Evolutionary conservation across 1,140 invertebrate genomes (phyloP).

Genomic region (Drosophila santomea): DNA sequence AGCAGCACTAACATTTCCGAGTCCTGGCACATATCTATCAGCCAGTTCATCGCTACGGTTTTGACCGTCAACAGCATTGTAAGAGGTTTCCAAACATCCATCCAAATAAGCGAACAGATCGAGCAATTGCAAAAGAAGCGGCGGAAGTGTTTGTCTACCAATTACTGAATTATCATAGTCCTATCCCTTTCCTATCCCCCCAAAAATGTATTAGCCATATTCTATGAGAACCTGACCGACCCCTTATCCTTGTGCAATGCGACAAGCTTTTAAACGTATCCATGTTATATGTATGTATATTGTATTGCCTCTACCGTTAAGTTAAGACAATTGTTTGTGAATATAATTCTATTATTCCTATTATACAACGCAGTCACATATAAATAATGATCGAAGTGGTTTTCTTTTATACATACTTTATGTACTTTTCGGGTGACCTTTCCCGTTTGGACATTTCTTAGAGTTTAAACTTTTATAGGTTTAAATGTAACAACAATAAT

Average conservation of each 20-base stretch:
- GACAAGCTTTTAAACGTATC: constrained; percentile 64
- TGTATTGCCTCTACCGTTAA: constrained; percentile 56
- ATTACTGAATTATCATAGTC: constrained; percentile 43
- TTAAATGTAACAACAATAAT: not conserved
- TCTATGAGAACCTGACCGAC: constrained; percentile 20
- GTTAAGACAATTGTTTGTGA: constrained; percentile 81
- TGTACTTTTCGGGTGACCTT: constrained; percentile 2
- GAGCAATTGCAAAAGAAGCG: constrained; percentile 81
- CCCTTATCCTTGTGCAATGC: constrained; percentile 65
- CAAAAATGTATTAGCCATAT: constrained; percentile 71
- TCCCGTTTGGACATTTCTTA: too few species aligned
- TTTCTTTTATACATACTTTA: not conserved
- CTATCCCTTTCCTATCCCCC: constrained; percentile 3
- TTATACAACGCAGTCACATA: constrained; percentile 53
- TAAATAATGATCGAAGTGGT: constrained; percentile 26
- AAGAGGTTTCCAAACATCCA: constrained; percentile 64
- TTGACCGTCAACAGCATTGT: constrained; percentile 73
- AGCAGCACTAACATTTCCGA: constrained; percentile 68
- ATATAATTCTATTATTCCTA: constrained; percentile 78
- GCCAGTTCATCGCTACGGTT: constrained; percentile 80
- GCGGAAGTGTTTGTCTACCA: constrained; percentile 77
- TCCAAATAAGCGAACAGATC: constrained; percentile 73
- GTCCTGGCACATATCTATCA: constrained; percentile 80
- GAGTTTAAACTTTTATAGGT: too few species aligned
- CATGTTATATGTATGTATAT: constrained; percentile 66